Conservation (phyloP, 1,140 invertebrate genomes). For the Hylaeus anthracinus region DNA sequence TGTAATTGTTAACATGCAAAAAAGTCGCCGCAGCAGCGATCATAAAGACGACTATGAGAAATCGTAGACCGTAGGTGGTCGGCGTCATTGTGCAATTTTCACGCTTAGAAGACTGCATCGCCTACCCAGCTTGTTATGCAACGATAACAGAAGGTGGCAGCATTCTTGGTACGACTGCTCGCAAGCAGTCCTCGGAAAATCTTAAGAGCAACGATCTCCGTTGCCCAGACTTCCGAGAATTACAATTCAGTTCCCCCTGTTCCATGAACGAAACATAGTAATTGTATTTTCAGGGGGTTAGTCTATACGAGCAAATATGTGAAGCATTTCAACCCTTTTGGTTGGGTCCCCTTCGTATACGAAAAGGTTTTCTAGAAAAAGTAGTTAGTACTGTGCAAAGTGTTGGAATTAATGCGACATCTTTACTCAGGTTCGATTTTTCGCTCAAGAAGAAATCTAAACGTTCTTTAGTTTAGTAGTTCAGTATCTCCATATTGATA, state of each 20-base stretch:
- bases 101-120: slow-evolving; percentile 66
- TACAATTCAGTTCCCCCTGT: not conserved
- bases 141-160: slow-evolving; percentile 62
- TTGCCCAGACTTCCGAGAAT: slow-evolving; percentile 29
- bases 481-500: no score
- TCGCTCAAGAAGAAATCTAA: no score
- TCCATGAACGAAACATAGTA: not conserved
- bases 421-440: no score
- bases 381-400: no score
- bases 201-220: slow-evolving; percentile 17
- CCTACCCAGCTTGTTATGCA: slow-evolving; percentile 60
- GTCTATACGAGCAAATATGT: no score
- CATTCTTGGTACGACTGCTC: slow-evolving; percentile 36
- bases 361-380: no score
- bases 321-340: no score
- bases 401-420: no score
- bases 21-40: slow-evolving; percentile 74
- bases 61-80: slow-evolving; percentile 69
- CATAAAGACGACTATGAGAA: slow-evolving; percentile 70
- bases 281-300: not conserved
- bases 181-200: not conserved
- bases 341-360: no score
- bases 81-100: slow-evolving; percentile 58
- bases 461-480: no score
- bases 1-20: slow-evolving; percentile 77